phyloP scores from a whole-genome alignment of 2,888 invertebrate genomes.

The Taenaris catops region DNA sequence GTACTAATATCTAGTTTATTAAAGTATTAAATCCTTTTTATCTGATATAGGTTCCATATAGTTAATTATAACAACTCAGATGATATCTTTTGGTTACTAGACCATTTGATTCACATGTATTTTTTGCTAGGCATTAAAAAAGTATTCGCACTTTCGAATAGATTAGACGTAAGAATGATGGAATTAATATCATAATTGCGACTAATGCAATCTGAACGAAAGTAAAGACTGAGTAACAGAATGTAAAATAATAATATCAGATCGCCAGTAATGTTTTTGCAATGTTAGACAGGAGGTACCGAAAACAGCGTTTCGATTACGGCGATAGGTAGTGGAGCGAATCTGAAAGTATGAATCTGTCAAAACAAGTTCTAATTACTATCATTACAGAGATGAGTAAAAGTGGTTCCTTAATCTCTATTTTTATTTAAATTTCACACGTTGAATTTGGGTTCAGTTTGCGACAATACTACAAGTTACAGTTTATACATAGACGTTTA shows the following conservation, averaged over 20 bases:
- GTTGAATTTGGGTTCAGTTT: no score
- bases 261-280: slow-evolving; percentile 14
- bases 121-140: slow-evolving; percentile 13
- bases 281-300: not conserved
- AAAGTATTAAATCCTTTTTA: no score
- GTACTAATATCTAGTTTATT: no score
- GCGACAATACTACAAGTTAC: no score
- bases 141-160: slow-evolving; percentile 25
- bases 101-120: slow-evolving; percentile 8
- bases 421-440: no score
- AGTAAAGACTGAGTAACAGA: slow-evolving; percentile 37
- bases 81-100: slow-evolving; percentile 15
- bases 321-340: no score
- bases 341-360: no score
- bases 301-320: slow-evolving; percentile 8
- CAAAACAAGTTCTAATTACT: no score
- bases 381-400: no score
- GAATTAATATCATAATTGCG: slow-evolving; percentile 48
- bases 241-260: slow-evolving; percentile 18
- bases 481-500: no score
- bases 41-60: no score
- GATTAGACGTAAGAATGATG: slow-evolving; percentile 30
- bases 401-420: no score
- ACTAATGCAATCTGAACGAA: slow-evolving; percentile 49
- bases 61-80: slow-evolving; percentile 2